Evolutionary conservation across 2,113 vertebrate genomes (phyloP), one percentile per base, ranked within the genome.

Genomic region (Trematomus loennbergii): DNA sequence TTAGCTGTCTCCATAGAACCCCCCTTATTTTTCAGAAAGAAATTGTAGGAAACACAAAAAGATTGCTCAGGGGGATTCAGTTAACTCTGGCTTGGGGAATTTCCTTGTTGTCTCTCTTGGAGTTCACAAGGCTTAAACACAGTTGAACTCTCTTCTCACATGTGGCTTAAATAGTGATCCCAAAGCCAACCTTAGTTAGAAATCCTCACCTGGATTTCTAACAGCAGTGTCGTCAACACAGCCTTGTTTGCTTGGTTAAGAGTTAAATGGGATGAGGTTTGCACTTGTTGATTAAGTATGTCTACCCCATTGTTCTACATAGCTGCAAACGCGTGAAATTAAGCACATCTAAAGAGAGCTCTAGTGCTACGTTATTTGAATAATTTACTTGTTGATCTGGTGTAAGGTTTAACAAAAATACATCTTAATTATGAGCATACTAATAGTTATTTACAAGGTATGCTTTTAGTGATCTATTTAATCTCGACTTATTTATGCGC

Each of bases 251-350:
- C 85, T 83, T 65, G 86, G 88, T 49, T 61, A 57, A 88, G 85
- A 70, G 88, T 68, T 85, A 70, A 89, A 88, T 87, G 92, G 89
- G 91, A 84, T 75, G 84, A 76, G 68, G 83, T 91, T 90, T 85
- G 86, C 90, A 72, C 90, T 89, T 82, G 82, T 88, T 93, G 92
- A 93, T 93, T 82, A 91, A 92, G 90, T 62, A 81, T 18, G 89
- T 89, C 89, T 83, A 12, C 84, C 17, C 78, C 86, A 91, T 91
- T 93, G 93, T 93, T 88, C 83, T 61, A 45, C 58, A 18, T 22
- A 45, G 80, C 54, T 16, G 52, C 25, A 50, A 66, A 53, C 59
- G 86, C 67, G 77, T 72, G 83, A 90, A 88, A 66, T 64, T 29
- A 55, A 79, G 89, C 89, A 84, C 75, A 50, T 82, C 72, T 33